Conservation (phyloP, 2,888 invertebrate species). For the Idaea biselata region DNA sequence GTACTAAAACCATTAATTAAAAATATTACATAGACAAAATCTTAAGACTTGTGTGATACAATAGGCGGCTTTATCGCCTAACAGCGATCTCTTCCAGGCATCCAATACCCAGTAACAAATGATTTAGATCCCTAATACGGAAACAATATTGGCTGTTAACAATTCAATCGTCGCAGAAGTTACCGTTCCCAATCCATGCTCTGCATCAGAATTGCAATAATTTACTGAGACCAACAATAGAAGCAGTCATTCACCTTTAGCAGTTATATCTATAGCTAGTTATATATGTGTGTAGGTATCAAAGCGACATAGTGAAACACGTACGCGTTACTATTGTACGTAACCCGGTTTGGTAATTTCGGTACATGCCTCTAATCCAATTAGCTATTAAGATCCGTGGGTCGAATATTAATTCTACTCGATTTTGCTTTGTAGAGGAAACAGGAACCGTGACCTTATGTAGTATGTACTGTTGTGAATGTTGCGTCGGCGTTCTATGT, state of each 20-base stretch:
- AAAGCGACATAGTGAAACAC: slow-evolving; percentile 50
- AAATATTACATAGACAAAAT: too few species aligned
- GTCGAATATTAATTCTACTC: slow-evolving; percentile 74
- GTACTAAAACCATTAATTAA: too few species aligned
- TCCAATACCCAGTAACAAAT: too few species aligned
- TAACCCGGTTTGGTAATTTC: slow-evolving; percentile 76
- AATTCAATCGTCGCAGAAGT: neutral
- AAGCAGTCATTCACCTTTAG: neutral
- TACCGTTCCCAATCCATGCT: neutral
- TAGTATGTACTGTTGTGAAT: slow-evolving; percentile 36
- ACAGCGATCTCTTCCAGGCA: too few species aligned
- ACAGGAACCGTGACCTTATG: slow-evolving; percentile 58
- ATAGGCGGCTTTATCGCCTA: too few species aligned
- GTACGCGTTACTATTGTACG: slow-evolving; percentile 66
- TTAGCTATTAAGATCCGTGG: slow-evolving; percentile 80
- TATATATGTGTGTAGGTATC: neutral
- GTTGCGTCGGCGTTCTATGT: slow-evolving; percentile 17
- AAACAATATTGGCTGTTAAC: neutral
- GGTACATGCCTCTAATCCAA: slow-evolving; percentile 79
- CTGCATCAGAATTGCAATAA: slow-evolving; percentile 9
- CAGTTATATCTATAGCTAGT: neutral
- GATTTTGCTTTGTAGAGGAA: slow-evolving; percentile 64
- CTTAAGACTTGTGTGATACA: too few species aligned
- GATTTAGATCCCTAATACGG: too few species aligned
- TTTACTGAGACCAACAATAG: neutral